A percentile compares a stretch with the other conserved stretches of the same genome.
Evolutionary conservation across 2,113 vertebrate genomes (phyloP).

Genomic region (Xiphorhynchus elegans): DNA sequence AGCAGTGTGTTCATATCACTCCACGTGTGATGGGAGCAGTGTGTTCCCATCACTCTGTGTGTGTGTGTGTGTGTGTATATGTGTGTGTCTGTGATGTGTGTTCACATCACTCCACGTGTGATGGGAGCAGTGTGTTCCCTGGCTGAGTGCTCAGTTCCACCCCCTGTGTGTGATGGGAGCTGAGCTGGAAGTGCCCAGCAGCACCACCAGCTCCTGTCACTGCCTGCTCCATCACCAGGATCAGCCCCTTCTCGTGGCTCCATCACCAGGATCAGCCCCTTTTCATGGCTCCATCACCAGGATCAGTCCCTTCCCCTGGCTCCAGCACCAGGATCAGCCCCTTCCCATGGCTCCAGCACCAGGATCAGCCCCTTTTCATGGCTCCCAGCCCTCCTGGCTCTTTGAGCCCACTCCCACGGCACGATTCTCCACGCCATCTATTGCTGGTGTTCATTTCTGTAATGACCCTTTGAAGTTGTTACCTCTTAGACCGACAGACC

Average conservation of each 20-base stretch:
- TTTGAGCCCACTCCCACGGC: rapidly evolving
- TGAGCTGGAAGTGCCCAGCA: constrained; percentile 81
- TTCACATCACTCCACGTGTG: too few relatives aligned
- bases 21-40: too few relatives aligned
- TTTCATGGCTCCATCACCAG: not conserved
- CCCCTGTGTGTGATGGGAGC: constrained; percentile 73
- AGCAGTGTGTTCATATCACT: not conserved
- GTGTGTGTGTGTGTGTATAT: too few relatives aligned
- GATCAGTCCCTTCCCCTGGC: too few relatives aligned
- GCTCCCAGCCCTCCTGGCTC: not conserved
- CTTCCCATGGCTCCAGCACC: constrained; percentile 71
- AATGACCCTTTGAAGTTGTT: not conserved
- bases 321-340: too few relatives aligned
- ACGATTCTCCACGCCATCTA: not conserved
- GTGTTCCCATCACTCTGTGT: not conserved
- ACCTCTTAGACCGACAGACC: not conserved
- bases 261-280: constrained; percentile 69
- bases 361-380: not conserved
- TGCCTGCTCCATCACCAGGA: constrained; percentile 77
- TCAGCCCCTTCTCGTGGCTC: not conserved
- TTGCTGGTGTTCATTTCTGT: not conserved
- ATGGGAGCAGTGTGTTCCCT: not conserved
- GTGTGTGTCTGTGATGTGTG: too few relatives aligned
- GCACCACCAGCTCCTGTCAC: constrained; percentile 83
- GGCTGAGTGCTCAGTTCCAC: not conserved